phyloP scores from a whole-genome alignment of 2,113 vertebrate genomes.

The Elachura formosa region DNA sequence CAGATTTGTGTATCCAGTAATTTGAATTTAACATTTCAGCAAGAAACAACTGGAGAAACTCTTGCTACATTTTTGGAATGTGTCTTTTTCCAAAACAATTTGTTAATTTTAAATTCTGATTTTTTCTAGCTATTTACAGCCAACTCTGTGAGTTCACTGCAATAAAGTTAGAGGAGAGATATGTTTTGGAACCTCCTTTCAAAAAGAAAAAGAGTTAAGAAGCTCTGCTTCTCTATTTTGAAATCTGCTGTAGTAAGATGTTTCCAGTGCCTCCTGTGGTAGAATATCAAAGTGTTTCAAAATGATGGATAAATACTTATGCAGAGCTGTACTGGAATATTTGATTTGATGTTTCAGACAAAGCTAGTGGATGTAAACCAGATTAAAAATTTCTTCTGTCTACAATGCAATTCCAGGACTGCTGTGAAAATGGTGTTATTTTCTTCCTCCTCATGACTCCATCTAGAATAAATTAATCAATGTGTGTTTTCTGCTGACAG shows the following conservation, averaged over 20 bases:
- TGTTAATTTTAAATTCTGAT: not conserved
- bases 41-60: not conserved
- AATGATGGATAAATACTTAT: not conserved
- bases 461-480: not conserved
- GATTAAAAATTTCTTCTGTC: not conserved
- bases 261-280: not conserved
- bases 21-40: not conserved
- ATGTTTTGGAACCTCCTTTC: not conserved
- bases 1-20: not conserved
- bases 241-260: not conserved
- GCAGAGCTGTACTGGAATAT: not conserved
- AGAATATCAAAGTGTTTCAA: not conserved
- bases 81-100: not conserved
- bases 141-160: not conserved
- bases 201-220: not conserved
- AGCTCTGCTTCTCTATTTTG: not conserved
- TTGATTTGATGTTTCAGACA: not conserved
- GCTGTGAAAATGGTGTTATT: not conserved
- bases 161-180: not conserved
- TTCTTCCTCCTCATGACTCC: not conserved
- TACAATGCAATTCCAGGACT: not conserved
- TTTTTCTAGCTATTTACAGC: not conserved
- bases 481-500: fast-evolving
- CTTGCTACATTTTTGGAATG: not conserved
- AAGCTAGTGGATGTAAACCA: not conserved